Evolutionary conservation across 2,113 vertebrate genomes (phyloP).

Genomic region (Varanus salvator): DNA sequence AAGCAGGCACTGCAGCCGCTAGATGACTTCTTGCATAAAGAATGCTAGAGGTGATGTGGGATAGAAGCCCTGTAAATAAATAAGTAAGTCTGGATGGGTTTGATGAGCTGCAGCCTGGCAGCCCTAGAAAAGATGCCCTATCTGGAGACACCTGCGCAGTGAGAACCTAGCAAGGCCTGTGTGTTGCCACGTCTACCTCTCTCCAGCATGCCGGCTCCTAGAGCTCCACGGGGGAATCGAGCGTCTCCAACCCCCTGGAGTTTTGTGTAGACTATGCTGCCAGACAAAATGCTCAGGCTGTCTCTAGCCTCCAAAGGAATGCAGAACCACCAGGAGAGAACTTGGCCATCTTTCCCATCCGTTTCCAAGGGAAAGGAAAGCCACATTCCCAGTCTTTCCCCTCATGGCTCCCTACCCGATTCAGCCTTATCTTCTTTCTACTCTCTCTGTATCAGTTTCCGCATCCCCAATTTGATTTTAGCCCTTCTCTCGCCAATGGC

Average conservation of each 20-base stretch:
- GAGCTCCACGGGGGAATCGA: not conserved
- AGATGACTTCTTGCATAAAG: not conserved
- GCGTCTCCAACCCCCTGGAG: not conserved
- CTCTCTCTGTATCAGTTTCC: not conserved
- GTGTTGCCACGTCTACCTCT: not conserved
- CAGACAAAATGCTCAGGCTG: conserved; percentile 48
- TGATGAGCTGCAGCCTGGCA: not conserved
- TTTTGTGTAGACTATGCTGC: not conserved
- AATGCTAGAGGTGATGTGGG: not conserved
- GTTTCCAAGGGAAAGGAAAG: conserved; percentile 65
- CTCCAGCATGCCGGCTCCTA: not conserved
- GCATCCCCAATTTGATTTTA: fast-evolving
- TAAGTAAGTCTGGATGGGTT: not conserved
- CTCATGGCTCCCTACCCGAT: conserved; percentile 11
- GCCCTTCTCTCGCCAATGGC: not conserved
- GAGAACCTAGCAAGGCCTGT: not conserved
- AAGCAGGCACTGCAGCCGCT: not conserved
- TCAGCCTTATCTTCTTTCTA: conserved; percentile 2
- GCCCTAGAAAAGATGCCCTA: not conserved
- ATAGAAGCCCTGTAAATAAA: no score
- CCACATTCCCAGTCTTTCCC: not conserved
- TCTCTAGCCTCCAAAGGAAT: conserved; percentile 34
- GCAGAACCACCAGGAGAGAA: conserved; percentile 41
- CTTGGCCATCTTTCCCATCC: conserved; percentile 38
- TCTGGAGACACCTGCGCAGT: not conserved